phyloP scores from a whole-genome alignment of 2,888 invertebrate genomes.

The Plagodis pulveraria region DNA sequence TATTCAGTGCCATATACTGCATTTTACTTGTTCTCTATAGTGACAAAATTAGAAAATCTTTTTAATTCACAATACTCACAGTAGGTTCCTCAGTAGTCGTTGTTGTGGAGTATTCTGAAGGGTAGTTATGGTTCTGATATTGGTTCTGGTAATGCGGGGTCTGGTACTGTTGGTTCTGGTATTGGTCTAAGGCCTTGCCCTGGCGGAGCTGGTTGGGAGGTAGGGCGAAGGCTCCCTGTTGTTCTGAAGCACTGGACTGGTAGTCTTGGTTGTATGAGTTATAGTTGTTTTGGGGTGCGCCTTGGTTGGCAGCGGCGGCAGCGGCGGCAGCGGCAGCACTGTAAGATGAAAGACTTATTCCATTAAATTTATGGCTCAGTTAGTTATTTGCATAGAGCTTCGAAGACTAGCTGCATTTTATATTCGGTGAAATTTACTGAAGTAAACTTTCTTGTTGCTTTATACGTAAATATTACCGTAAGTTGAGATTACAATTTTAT shows the following conservation, averaged over 20 bases:
- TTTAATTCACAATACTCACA: slow-evolving; percentile 51
- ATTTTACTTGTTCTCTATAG: too few species aligned
- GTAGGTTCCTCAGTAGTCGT: slow-evolving; percentile 61
- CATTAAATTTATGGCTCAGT: neutral
- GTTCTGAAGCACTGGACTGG: slow-evolving; percentile 41
- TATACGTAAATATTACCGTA: too few species aligned
- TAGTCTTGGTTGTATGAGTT: slow-evolving; percentile 27
- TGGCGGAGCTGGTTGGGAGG: slow-evolving; percentile 29
- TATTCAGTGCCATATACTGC: too few species aligned
- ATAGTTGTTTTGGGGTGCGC: slow-evolving; percentile 28
- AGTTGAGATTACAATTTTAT: too few species aligned
- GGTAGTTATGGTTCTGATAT: slow-evolving; percentile 17
- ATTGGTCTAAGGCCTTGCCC: slow-evolving; percentile 37
- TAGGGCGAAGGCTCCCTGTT: slow-evolving; percentile 31
- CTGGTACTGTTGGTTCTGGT: slow-evolving; percentile 32
- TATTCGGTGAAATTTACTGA: too few species aligned
- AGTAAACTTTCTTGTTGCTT: too few species aligned
- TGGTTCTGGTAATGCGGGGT: slow-evolving; percentile 32
- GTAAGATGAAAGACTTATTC: neutral
- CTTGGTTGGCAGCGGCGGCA: slow-evolving; percentile 21
- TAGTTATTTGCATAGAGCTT: neutral
- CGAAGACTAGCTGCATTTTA: too few species aligned
- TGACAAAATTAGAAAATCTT: too few species aligned
- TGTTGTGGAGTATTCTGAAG: slow-evolving; percentile 23
- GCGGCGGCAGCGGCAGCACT: slow-evolving; percentile 55